Conservation (phyloP, 2,113 vertebrate genomes). For the Heptranchias perlo region DNA sequence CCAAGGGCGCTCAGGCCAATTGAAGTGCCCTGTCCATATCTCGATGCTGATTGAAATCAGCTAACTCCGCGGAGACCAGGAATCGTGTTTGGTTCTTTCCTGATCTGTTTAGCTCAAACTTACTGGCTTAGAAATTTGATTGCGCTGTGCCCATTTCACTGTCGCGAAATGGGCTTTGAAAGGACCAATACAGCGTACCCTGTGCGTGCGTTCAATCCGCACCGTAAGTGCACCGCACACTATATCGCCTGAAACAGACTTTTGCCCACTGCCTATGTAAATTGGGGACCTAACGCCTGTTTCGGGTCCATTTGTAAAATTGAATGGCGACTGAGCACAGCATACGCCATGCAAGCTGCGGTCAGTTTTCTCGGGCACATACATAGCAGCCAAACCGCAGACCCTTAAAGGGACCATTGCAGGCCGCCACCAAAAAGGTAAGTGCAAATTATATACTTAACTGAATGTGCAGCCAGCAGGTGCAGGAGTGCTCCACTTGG, state of each 20-base stretch:
- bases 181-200: neutral
- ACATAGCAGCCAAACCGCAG: neutral
- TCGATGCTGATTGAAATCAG: neutral
- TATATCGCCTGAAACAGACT: neutral
- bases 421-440: neutral
- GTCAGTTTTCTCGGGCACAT: neutral
- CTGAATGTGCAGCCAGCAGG: neutral
- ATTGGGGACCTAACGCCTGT: neutral
- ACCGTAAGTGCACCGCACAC: neutral
- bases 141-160: neutral
- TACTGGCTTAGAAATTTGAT: neutral
- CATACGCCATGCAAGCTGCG: neutral
- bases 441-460: neutral
- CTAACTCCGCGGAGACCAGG: neutral
- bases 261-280: neutral
- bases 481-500: neutral
- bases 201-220: neutral
- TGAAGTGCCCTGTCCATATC: neutral
- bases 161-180: neutral
- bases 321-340: neutral
- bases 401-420: neutral
- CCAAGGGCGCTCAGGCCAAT: neutral
- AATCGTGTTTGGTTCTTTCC: neutral
- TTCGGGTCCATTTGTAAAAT: neutral
- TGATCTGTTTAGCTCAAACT: neutral